These are phyloP conservation scores for Leptopilina clavipes DNA, from an alignment of 1,140 invertebrate species.

Conservation along the genomic window DNA sequence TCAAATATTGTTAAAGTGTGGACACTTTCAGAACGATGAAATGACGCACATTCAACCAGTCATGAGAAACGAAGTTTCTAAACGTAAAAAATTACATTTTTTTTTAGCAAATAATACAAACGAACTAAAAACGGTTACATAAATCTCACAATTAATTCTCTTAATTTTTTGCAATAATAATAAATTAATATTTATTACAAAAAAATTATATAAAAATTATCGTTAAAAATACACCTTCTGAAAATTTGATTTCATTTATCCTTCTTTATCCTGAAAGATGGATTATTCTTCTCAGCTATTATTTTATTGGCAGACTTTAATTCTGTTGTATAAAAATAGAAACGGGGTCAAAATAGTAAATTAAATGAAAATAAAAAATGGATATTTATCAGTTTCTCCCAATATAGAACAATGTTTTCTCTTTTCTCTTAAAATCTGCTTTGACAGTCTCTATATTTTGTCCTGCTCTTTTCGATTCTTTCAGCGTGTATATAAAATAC, in stretches of 20 bases:
- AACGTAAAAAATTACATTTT: background rate
- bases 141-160: background rate
- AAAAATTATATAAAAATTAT: too few relatives aligned
- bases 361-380: background rate
- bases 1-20: background rate
- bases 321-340: too few relatives aligned
- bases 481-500: constrained; percentile 2
- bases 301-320: too few relatives aligned
- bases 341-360: background rate
- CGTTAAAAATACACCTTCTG: too few relatives aligned
- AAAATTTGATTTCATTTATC: too few relatives aligned
- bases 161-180: background rate
- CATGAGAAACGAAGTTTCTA: constrained; percentile 15
- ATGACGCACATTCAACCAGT: constrained; percentile 4
- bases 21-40: background rate
- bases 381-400: background rate
- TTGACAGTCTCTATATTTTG: constrained; percentile 10
- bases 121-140: background rate
- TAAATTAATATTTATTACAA: too few relatives aligned
- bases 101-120: background rate
- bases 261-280: too few relatives aligned
- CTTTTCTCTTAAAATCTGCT: background rate
- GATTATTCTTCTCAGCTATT: too few relatives aligned
- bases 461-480: background rate
- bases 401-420: background rate